Evolutionary conservation across 2,797 vertebrate genomes (phyloP).

Genomic region (Euthynnus affinis): DNA sequence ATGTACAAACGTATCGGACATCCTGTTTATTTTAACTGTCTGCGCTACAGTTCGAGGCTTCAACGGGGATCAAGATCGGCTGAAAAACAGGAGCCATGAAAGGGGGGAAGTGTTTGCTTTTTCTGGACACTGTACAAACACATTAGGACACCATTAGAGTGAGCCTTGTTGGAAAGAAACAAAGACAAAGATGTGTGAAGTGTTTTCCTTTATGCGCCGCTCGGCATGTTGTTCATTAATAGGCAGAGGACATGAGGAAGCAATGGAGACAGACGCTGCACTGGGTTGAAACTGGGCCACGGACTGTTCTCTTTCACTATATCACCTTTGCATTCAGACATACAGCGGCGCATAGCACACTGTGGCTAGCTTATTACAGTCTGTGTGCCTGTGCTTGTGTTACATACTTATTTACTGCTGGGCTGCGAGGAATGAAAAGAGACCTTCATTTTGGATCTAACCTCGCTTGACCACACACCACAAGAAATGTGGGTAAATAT

Average conservation of each 20-base stretch:
- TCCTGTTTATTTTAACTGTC: constrained; percentile 65
- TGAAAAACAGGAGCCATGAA: constrained; percentile 41
- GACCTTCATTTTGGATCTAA: constrained; percentile 63
- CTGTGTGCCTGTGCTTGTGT: constrained; percentile 35
- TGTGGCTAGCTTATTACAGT: constrained; percentile 48
- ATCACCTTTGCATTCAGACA: constrained; percentile 46
- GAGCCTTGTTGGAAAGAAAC: constrained; percentile 14
- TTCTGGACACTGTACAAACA: constrained; percentile 58
- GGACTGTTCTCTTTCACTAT: constrained; percentile 5
- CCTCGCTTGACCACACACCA: constrained; percentile 72
- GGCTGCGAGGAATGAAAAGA: constrained; percentile 61
- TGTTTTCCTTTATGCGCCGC: constrained; percentile 13
- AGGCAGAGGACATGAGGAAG: constrained; percentile 40
- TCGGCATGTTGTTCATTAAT: constrained; percentile 39
- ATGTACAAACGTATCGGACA: constrained; percentile 37
- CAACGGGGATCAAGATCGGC: constrained; percentile 28
- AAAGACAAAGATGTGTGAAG: constrained; percentile 19
- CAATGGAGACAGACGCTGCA: not conserved
- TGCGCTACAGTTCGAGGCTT: constrained; percentile 21
- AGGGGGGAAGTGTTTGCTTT: constrained; percentile 50
- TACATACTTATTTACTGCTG: constrained; percentile 66
- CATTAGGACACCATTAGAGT: constrained; percentile 50
- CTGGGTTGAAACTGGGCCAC: constrained; percentile 17
- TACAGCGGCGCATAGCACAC: not conserved
- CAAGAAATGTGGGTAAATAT: constrained; percentile 80